A percentile compares a stretch with the other conserved stretches of the same genome.
Evolutionary conservation across 2,113 vertebrate genomes (phyloP).

Genomic region (Meriones unguiculatus): DNA sequence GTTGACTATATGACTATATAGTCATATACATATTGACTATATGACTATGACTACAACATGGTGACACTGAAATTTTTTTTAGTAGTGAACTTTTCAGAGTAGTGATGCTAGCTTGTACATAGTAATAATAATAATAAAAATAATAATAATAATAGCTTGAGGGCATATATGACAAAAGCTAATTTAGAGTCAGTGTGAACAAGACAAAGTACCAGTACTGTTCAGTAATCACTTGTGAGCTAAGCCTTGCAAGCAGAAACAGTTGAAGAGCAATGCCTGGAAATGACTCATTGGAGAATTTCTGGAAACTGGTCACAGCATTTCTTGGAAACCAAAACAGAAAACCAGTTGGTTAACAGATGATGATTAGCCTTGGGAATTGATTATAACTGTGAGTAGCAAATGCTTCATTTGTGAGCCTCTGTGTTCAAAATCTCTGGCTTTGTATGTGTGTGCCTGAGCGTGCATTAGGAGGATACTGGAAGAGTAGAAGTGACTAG

Average conservation of each 20-base stretch:
- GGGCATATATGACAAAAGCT: neutral
- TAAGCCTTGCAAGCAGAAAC: neutral
- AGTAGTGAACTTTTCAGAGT: neutral
- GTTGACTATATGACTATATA: too few species aligned
- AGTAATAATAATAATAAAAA: neutral
- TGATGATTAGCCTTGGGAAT: neutral
- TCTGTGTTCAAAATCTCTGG: neutral
- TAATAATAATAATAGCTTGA: neutral
- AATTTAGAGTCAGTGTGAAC: rapidly evolving
- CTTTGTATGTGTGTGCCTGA: neutral
- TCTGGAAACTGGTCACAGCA: neutral
- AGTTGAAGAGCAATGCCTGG: neutral
- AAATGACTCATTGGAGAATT: conserved; percentile 8
- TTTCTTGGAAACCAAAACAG: conserved; percentile 10
- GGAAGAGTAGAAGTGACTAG: neutral
- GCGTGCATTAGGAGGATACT: neutral
- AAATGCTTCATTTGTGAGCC: neutral
- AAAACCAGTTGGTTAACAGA: neutral
- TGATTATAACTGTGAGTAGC: neutral
- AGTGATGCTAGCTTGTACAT: neutral
- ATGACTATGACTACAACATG: too few species aligned
- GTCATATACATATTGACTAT: too few species aligned
- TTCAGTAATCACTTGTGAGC: neutral
- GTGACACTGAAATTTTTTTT: neutral
- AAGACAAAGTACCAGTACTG: neutral